These are phyloP conservation scores for Hipparchia sbordonii DNA, from an alignment of 2,888 invertebrate genomes.

Conservation along the genomic window DNA sequence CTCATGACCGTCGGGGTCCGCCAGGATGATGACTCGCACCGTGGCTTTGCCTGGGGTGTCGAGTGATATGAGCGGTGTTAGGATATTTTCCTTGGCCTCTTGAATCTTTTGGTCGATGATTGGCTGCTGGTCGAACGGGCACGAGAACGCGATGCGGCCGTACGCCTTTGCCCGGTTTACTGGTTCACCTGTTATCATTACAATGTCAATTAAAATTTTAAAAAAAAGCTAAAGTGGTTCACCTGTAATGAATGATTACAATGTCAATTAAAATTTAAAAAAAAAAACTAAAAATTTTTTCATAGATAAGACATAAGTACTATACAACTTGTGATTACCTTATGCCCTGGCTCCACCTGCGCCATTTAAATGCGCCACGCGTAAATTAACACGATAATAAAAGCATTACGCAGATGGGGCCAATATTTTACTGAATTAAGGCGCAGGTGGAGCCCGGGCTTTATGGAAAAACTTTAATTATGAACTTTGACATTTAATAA, in stretches of 20 bases:
- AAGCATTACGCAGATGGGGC: no score
- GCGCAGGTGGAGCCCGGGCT: no score
- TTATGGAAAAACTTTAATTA: no score
- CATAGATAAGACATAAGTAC: no score
- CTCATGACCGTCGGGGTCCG: constrained; percentile 98
- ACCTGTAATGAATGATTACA: constrained; percentile 68
- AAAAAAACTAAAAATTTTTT: no score
- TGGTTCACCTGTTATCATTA: constrained; percentile 73
- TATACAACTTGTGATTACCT: no score
- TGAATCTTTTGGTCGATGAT: constrained; percentile 88
- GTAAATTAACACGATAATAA: no score
- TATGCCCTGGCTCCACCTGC: no score
- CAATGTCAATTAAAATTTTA: background rate
- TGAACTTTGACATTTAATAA: no score
- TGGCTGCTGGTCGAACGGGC: constrained; percentile 90
- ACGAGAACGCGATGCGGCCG: constrained; percentile 97
- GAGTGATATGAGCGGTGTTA: constrained; percentile 95
- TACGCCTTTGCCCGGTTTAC: constrained; percentile 95
- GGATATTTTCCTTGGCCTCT: constrained; percentile 87
- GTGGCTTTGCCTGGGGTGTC: constrained; percentile 99
- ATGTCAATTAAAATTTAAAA: background rate
- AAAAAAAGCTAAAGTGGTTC: constrained; percentile 51
- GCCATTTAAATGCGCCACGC: no score
- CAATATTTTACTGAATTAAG: no score
- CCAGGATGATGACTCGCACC: constrained; percentile 97